These are phyloP conservation scores for Hypocryptadius cinnamomeus DNA, from an alignment of 2,113 vertebrate species.

Conservation along the genomic window DNA sequence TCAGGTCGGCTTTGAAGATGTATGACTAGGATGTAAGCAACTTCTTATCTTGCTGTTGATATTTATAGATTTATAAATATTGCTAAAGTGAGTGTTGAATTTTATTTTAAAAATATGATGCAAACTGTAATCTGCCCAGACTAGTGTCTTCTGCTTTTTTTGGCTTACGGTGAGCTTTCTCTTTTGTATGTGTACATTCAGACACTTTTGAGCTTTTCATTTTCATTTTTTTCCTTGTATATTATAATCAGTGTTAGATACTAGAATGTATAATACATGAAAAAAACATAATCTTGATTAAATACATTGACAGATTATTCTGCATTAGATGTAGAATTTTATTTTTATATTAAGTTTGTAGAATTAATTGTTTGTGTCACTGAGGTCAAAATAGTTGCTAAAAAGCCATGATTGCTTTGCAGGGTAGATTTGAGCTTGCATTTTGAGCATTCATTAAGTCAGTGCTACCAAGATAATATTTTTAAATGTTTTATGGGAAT, in stretches of 20 bases:
- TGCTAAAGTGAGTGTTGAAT: slow-evolving; percentile 17
- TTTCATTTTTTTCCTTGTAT: slow-evolving; percentile 48
- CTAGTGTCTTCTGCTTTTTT: background rate
- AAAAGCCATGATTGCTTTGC: slow-evolving; percentile 75
- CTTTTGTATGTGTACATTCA: background rate
- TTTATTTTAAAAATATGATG: slow-evolving; percentile 32
- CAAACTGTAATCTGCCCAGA: background rate
- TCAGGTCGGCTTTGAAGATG: slow-evolving; percentile 36
- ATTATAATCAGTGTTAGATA: slow-evolving; percentile 66
- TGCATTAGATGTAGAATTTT: slow-evolving; percentile 80
- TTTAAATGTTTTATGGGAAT: slow-evolving; percentile 75
- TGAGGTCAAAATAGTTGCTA: slow-evolving; percentile 77
- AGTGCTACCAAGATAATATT: slow-evolving; percentile 65
- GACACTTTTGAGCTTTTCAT: slow-evolving; percentile 37
- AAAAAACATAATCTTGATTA: slow-evolving; percentile 69
- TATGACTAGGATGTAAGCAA: slow-evolving; percentile 18
- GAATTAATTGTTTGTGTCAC: slow-evolving; percentile 79
- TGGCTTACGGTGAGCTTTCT: background rate
- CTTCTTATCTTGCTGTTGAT: slow-evolving; percentile 31
- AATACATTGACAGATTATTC: slow-evolving; percentile 72
- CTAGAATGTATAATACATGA: slow-evolving; percentile 66
- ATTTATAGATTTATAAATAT: slow-evolving; percentile 41
- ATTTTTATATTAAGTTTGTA: slow-evolving; percentile 81
- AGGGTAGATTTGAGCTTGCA: slow-evolving; percentile 83
- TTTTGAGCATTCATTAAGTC: slow-evolving; percentile 87